These are phyloP conservation scores for Haliaeetus vocifer DNA, from an alignment of 2,797 vertebrate species.

Conservation along the genomic window DNA sequence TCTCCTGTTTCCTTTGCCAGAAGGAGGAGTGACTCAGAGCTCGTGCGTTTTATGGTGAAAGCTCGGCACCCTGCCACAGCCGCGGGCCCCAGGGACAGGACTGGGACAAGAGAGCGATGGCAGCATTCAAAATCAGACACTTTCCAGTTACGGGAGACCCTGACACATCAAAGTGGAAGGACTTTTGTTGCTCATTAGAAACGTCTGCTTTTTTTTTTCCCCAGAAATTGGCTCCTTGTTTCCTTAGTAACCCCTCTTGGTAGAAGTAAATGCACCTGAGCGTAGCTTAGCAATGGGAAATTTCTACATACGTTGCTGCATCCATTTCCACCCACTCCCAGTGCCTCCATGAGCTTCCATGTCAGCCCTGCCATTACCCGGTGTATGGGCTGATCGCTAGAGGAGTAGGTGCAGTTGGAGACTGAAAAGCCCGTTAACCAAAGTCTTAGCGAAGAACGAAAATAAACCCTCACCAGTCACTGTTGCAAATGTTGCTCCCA, in stretches of 20 bases:
- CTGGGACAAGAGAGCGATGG: neutral
- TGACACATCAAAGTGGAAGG: neutral
- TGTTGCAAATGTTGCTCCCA: neutral
- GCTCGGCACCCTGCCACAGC: neutral
- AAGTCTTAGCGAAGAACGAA: neutral
- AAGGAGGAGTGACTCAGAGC: slow-evolving; percentile 14
- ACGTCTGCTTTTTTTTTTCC: neutral
- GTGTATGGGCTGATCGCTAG: fast-evolving
- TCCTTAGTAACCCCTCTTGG: slow-evolving; percentile 40
- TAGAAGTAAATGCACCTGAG: neutral
- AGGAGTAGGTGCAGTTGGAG: neutral
- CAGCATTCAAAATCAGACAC: neutral
- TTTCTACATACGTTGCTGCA: neutral
- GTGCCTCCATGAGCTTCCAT: neutral
- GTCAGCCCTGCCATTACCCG: fast-evolving
- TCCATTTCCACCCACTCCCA: neutral
- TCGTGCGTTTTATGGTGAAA: neutral
- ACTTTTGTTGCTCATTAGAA: neutral
- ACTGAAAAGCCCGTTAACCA: neutral
- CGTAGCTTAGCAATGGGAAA: neutral
- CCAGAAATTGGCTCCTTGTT: neutral
- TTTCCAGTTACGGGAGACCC: neutral
- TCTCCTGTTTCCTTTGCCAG: slow-evolving; percentile 17
- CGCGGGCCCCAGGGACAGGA: neutral
- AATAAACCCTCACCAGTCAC: slow-evolving; percentile 23